These are phyloP conservation scores for Hyposoter didymator DNA, from an alignment of 2,888 invertebrate genomes.

Conservation along the genomic window DNA sequence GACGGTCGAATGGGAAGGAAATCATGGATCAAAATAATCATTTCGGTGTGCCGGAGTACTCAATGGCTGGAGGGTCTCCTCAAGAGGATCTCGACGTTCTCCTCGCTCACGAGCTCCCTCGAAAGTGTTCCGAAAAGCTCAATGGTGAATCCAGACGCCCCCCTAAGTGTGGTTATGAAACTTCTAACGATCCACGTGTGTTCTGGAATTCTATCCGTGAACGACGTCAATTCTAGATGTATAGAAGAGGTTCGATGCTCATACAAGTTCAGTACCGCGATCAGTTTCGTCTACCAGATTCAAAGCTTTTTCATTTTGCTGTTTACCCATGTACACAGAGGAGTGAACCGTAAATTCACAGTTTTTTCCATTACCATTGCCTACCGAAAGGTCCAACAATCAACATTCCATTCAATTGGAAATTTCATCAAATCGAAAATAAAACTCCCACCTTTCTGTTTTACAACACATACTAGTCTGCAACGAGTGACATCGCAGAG, in stretches of 20 bases:
- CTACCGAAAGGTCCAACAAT: too few species aligned
- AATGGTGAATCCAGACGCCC: constrained; percentile 30
- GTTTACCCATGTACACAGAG: background rate
- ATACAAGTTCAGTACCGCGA: constrained; percentile 7
- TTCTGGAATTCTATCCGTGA: constrained; percentile 61
- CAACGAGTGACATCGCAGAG: too few species aligned
- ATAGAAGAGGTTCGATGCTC: background rate
- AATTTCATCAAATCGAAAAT: too few species aligned
- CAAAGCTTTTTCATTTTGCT: constrained; percentile 11
- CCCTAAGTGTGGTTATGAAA: constrained; percentile 57
- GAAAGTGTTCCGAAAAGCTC: constrained; percentile 35
- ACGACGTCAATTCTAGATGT: constrained; percentile 30
- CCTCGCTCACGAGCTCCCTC: constrained; percentile 9
- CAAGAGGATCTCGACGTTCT: constrained; percentile 25
- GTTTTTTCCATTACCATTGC: too few species aligned
- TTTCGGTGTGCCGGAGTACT: constrained; percentile 25
- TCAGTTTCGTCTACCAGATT: constrained; percentile 29
- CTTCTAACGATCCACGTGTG: constrained; percentile 60
- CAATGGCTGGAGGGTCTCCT: constrained; percentile 27
- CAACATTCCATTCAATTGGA: too few species aligned
- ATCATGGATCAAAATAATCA: constrained; percentile 21
- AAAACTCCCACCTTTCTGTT: too few species aligned
- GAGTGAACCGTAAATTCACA: too few species aligned
- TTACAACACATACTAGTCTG: too few species aligned
- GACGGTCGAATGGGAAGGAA: background rate